These are phyloP conservation scores for Ia io DNA, from an alignment of 2,113 vertebrate species.

Conservation along the genomic window DNA sequence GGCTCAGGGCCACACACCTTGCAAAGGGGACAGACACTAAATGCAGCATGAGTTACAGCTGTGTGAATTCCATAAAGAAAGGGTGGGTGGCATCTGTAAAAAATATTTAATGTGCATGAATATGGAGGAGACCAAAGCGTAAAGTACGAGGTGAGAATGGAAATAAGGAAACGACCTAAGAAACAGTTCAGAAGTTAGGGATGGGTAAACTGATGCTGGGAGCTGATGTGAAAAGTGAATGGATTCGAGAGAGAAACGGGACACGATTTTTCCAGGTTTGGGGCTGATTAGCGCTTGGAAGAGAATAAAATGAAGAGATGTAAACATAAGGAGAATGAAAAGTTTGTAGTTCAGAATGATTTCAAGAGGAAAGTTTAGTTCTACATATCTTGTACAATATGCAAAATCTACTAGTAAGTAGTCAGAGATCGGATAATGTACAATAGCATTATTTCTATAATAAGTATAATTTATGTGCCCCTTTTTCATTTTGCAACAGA, in stretches of 20 bases:
- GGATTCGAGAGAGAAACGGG: not conserved
- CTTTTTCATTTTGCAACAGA: not conserved
- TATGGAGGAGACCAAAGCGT: not conserved
- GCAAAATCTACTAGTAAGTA: not conserved
- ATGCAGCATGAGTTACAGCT: not conserved
- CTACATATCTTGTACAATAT: not conserved
- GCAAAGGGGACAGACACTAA: not conserved
- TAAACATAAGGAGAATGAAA: not conserved
- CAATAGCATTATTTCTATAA: not conserved
- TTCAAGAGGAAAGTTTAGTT: not conserved
- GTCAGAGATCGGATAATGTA: not conserved
- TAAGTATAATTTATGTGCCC: not conserved
- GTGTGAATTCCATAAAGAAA: not conserved
- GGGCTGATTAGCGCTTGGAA: not conserved
- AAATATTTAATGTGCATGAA: not conserved
- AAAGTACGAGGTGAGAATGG: not conserved
- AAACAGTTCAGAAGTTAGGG: not conserved
- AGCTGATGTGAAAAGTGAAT: not conserved
- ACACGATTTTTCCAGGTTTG: not conserved
- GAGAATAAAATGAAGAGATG: not conserved
- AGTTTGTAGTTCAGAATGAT: not conserved
- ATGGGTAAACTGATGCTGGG: not conserved
- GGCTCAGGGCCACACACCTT: not conserved
- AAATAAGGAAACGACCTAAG: not conserved
- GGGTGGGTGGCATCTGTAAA: rapidly evolving